These are phyloP conservation scores for Willowsia nigromaculata DNA, from an alignment of 2,888 invertebrate species.

Conservation along the genomic window DNA sequence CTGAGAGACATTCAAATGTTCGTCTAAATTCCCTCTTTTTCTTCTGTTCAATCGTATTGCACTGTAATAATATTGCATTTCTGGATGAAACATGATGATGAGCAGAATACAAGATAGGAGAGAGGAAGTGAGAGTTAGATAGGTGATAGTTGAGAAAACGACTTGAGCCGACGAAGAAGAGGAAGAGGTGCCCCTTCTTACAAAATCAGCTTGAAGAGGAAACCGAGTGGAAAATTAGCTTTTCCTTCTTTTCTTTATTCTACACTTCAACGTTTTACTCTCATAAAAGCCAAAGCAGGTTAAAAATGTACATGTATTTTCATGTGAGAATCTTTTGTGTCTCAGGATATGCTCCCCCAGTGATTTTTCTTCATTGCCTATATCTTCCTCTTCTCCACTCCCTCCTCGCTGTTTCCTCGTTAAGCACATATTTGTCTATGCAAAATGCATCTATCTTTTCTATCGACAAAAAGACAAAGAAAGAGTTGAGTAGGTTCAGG, in stretches of 20 bases:
- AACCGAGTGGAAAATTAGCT: constrained; percentile 71
- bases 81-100: not conserved
- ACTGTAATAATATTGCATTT: constrained; percentile 33
- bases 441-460: not conserved
- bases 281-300: constrained; percentile 1
- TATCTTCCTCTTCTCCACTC: not conserved
- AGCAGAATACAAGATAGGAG: no score
- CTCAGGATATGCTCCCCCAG: not conserved
- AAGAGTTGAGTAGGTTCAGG: not conserved
- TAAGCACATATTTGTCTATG: constrained; percentile 56
- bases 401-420: not conserved
- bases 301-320: not conserved
- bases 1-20: not conserved
- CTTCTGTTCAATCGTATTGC: no score
- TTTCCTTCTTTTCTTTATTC: constrained; percentile 57
- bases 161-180: not conserved
- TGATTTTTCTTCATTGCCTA: constrained; percentile 26
- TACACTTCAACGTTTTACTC: not conserved
- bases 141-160: not conserved
- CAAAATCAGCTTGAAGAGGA: constrained; percentile 67
- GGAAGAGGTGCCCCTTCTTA: not conserved
- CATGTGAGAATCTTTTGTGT: not conserved
- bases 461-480: constrained; percentile 18
- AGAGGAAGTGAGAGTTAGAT: constrained; percentile 3
- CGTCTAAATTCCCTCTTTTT: not conserved